phyloP scores from a whole-genome alignment of 2,888 invertebrate genomes.

The Hipparchia semele region DNA sequence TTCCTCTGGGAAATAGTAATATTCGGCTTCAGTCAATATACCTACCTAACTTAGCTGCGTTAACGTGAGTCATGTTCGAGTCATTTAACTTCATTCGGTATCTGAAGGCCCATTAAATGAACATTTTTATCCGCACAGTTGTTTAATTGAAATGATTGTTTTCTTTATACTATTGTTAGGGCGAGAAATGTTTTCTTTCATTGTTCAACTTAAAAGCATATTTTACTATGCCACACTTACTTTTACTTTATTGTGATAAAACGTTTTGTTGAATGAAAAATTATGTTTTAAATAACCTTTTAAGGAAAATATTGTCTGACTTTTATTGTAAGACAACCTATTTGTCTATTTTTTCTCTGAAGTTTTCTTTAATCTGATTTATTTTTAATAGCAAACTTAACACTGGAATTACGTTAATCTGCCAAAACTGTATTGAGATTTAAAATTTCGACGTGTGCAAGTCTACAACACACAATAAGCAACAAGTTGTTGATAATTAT shows the following conservation, averaged over 20 bases:
- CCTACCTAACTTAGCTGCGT: not conserved
- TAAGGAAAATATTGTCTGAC: not conserved
- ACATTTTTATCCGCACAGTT: slow-evolving; percentile 19
- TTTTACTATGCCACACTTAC: not conserved
- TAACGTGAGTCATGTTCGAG: slow-evolving; percentile 16
- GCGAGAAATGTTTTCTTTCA: not conserved
- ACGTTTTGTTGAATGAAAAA: slow-evolving; percentile 1
- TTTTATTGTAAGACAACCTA: not conserved
- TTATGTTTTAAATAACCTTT: not conserved
- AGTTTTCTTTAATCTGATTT: not conserved
- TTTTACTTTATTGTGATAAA: slow-evolving; percentile 2
- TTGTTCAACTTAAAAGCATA: not conserved
- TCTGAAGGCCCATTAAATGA: slow-evolving; percentile 21
- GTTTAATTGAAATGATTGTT: slow-evolving; percentile 18
- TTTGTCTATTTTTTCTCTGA: not conserved
- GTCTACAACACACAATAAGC: too few species aligned
- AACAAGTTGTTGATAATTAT: too few species aligned
- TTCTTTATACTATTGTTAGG: slow-evolving; percentile 10
- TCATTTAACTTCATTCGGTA: slow-evolving; percentile 18
- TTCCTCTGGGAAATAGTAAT: slow-evolving; percentile 1
- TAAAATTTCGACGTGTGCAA: too few species aligned
- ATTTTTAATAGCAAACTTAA: too few species aligned
- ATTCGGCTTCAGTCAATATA: slow-evolving; percentile 3
- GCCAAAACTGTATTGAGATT: too few species aligned
- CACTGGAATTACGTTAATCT: too few species aligned